A percentile compares a stretch with the other conserved stretches of the same genome.
Conservation (phyloP, 2,797 vertebrate species). For the Delichon dasypus region DNA sequence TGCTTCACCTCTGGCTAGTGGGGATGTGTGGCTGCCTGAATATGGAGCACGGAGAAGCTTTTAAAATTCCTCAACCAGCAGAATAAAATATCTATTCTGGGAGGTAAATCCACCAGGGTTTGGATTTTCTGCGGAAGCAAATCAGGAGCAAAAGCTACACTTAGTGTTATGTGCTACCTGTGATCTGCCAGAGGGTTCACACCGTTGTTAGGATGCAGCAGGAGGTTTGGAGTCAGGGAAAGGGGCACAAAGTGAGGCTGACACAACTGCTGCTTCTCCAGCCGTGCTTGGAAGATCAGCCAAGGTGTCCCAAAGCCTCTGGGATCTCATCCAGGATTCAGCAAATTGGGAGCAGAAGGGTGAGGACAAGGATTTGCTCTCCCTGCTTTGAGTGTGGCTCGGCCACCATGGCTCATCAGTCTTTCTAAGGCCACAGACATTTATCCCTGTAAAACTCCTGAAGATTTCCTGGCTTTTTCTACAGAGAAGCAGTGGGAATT, state of each 20-base stretch:
- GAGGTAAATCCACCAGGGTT: neutral
- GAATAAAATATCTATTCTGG: neutral
- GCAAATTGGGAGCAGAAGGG: neutral
- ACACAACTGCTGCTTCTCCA: neutral
- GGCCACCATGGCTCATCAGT: rapidly evolving
- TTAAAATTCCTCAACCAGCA: neutral
- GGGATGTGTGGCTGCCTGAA: neutral
- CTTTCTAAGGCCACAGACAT: neutral
- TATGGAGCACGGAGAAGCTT: neutral
- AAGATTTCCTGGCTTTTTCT: neutral
- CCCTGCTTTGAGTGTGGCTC: neutral
- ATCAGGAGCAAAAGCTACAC: neutral
- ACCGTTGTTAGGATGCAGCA: neutral
- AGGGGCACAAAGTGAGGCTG: rapidly evolving
- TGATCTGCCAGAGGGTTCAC: neutral
- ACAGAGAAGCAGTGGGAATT: neutral
- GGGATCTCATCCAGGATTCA: neutral
- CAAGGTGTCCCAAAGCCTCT: neutral
- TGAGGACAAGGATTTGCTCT: neutral
- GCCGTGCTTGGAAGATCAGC: rapidly evolving
- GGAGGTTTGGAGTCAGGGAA: neutral
- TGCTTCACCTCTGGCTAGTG: neutral
- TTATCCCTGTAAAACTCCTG: neutral
- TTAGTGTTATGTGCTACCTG: rapidly evolving
- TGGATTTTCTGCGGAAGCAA: neutral